phyloP scores from a whole-genome alignment of 2,113 vertebrate species.

The Acrocephalus arundinaceus region DNA sequence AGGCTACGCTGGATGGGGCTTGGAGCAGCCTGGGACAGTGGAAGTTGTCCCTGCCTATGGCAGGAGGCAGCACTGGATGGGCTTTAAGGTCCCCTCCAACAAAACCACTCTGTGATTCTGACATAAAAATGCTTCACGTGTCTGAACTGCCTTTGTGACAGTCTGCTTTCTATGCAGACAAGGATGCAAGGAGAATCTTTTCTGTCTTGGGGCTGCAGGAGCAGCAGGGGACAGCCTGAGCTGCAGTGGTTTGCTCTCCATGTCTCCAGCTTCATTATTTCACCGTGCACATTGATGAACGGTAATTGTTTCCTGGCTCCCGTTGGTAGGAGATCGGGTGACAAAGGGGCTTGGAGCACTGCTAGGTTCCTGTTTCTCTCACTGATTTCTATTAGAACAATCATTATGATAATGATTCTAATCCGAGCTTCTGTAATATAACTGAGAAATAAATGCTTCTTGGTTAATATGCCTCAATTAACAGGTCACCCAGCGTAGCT shows the following conservation, averaged over 20 bases:
- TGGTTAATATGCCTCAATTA: conserved; percentile 59
- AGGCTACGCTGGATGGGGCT: background rate
- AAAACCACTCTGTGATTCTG: background rate
- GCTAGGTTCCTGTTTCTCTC: conserved; percentile 52
- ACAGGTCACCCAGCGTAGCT: conserved; percentile 36
- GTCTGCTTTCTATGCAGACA: background rate
- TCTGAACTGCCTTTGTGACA: background rate
- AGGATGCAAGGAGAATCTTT: background rate
- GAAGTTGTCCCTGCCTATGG: background rate
- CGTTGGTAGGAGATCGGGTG: background rate
- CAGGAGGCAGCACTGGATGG: background rate
- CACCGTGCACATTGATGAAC: conserved; percentile 1
- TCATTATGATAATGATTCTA: conserved; percentile 62
- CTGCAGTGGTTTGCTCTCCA: background rate
- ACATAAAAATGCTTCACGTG: background rate
- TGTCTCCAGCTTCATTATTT: background rate
- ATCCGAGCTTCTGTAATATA: conserved; percentile 51
- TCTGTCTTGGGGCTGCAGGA: background rate
- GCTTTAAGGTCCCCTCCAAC: rapidly evolving
- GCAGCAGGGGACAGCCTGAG: background rate
- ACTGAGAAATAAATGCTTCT: conserved; percentile 55
- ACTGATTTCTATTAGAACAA: conserved; percentile 60
- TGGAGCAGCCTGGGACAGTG: background rate
- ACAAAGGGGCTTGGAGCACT: conserved; percentile 49
- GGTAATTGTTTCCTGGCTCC: conserved; percentile 47